Conservation (phyloP, 2,797 vertebrate species). For the Gallinago nigripennis region DNA sequence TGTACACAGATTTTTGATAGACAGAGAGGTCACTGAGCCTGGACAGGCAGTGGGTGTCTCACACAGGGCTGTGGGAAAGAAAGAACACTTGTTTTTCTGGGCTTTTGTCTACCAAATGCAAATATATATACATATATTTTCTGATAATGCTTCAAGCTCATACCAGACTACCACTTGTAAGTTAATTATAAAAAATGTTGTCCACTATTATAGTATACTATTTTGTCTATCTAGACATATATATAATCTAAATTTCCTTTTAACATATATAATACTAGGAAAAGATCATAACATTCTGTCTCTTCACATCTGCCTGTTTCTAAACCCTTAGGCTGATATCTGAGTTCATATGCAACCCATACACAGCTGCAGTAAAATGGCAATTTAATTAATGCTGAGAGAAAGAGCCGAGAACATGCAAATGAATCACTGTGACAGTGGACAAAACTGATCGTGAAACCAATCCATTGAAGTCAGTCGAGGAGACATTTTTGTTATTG, state of each 20-base stretch:
- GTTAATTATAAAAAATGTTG: neutral
- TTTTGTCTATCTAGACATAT: neutral
- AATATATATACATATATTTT: neutral
- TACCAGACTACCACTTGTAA: neutral
- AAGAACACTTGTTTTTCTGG: neutral
- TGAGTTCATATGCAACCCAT: neutral
- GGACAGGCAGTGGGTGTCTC: neutral
- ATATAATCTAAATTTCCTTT: neutral
- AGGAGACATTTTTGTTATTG: neutral
- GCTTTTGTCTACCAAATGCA: neutral
- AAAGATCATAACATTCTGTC: neutral
- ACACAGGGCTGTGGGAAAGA: neutral
- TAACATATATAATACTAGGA: neutral
- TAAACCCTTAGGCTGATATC: neutral
- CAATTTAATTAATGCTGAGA: neutral
- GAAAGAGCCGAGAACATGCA: neutral
- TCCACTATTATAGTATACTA: neutral
- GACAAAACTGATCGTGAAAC: neutral
- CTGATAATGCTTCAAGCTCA: neutral
- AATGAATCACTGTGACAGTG: neutral
- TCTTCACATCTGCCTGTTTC: neutral
- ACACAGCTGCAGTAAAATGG: neutral
- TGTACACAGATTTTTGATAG: neutral
- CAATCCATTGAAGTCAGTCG: neutral
- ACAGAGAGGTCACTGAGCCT: neutral